Percentiles rank a stretch among this genome's conserved stretches.
These are phyloP conservation scores for Antheraea pernyi DNA, from an alignment of 1,140 invertebrate genomes.

Conservation along the genomic window DNA sequence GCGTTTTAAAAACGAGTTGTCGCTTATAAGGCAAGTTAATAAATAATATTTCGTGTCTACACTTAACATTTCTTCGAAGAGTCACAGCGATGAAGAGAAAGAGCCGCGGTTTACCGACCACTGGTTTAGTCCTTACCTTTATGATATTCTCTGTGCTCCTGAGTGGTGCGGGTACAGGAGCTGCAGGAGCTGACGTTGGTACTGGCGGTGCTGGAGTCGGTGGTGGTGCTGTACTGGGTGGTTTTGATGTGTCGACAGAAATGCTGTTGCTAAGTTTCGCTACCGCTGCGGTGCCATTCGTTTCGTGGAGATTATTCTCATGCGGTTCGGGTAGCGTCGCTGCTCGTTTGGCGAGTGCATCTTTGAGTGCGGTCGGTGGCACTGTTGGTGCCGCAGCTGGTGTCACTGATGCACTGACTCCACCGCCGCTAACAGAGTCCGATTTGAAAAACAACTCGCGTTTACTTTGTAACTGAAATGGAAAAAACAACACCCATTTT, in stretches of 20 bases:
- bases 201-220: constrained; percentile 70
- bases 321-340: constrained; percentile 60
- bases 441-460: constrained; percentile 89
- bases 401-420: constrained; percentile 58
- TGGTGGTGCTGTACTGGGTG: constrained; percentile 68
- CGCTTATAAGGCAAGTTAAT: no score
- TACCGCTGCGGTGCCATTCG: constrained; percentile 48
- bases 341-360: constrained; percentile 66
- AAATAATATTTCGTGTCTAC: no score
- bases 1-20: no score
- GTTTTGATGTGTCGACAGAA: constrained; percentile 72
- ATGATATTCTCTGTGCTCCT: constrained; percentile 71
- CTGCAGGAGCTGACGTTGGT: constrained; percentile 53
- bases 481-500: not conserved
- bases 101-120: no score
- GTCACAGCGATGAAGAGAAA: no score
- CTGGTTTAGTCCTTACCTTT: constrained; percentile 42
- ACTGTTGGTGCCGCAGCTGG: constrained; percentile 61
- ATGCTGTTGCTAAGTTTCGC: constrained; percentile 65
- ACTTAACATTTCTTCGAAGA: no score
- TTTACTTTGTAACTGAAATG: constrained; percentile 86
- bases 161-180: constrained; percentile 38
- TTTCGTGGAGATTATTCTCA: constrained; percentile 65
- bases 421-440: constrained; percentile 67
- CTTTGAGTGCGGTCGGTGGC: constrained; percentile 62